Evolutionary conservation across 1,140 invertebrate genomes (phyloP).

Genomic region (Theocolax elegans): DNA sequence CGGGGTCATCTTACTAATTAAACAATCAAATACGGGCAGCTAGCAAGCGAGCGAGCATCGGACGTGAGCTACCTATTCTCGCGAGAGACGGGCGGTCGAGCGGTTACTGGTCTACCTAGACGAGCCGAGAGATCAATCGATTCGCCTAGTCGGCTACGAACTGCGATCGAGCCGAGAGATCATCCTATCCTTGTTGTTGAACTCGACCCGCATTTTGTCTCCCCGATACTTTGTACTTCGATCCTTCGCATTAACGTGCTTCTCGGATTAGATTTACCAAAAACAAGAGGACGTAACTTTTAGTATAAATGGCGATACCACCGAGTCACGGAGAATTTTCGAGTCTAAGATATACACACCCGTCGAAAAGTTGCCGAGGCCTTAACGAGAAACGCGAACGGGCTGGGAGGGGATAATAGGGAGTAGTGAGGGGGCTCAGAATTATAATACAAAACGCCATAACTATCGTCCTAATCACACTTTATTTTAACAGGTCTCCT

Average conservation of each 20-base stretch:
- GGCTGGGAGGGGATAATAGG: too few relatives aligned
- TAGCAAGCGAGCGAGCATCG: constrained; percentile 19
- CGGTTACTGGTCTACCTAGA: too few relatives aligned
- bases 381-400: too few relatives aligned
- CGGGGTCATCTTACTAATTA: constrained; percentile 68
- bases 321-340: too few relatives aligned
- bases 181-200: constrained; percentile 15
- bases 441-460: constrained; percentile 67
- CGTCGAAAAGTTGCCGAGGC: constrained; percentile 58
- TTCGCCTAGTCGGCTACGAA: constrained; percentile 59
- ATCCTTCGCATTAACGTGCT: too few relatives aligned
- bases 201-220: constrained; percentile 17
- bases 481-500: constrained; percentile 65
- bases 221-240: not conserved
- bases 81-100: too few relatives aligned
- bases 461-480: constrained; percentile 67
- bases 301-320: too few relatives aligned
- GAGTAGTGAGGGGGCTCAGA: too few relatives aligned
- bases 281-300: too few relatives aligned
- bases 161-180: constrained; percentile 62
- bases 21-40: constrained; percentile 68
- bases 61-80: not conserved
- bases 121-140: constrained; percentile 38
- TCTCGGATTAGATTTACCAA: too few relatives aligned
- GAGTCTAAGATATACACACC: constrained; percentile 46